These are phyloP conservation scores for Stomatorhinus walkeri DNA, from an alignment of 2,797 vertebrate genomes.

Conservation along the genomic window DNA sequence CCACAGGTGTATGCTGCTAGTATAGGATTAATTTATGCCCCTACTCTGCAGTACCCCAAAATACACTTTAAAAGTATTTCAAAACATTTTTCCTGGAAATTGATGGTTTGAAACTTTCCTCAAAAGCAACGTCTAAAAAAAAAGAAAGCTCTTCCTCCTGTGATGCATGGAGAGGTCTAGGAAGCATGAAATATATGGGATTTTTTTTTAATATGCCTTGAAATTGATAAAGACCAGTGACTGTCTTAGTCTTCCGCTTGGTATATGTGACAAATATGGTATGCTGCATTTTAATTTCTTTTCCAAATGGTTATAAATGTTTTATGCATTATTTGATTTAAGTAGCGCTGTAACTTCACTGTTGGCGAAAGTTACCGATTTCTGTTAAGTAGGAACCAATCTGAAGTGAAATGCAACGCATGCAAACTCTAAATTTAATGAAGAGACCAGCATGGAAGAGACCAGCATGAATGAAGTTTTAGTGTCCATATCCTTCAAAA, in stretches of 20 bases:
- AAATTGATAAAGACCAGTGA: background rate
- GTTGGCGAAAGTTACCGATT: background rate
- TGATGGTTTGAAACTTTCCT: background rate
- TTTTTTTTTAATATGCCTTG: background rate
- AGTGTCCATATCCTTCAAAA: background rate
- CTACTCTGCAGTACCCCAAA: background rate
- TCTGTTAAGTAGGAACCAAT: background rate
- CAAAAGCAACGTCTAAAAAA: background rate
- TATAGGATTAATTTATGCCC: background rate
- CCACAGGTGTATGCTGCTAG: background rate
- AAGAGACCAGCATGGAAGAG: background rate
- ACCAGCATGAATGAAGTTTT: background rate
- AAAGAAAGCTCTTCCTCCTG: background rate
- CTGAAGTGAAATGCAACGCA: background rate
- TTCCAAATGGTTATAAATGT: background rate
- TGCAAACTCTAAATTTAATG: too few species aligned
- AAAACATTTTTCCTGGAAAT: background rate
- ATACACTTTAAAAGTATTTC: background rate
- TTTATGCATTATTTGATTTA: background rate
- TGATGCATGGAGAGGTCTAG: background rate
- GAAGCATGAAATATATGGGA: background rate
- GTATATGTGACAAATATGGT: background rate
- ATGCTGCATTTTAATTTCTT: background rate
- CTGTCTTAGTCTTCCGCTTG: background rate
- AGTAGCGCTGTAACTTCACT: background rate